These are phyloP conservation scores for Wiebesia pumilae DNA, from an alignment of 1,140 invertebrate species.

Conservation along the genomic window DNA sequence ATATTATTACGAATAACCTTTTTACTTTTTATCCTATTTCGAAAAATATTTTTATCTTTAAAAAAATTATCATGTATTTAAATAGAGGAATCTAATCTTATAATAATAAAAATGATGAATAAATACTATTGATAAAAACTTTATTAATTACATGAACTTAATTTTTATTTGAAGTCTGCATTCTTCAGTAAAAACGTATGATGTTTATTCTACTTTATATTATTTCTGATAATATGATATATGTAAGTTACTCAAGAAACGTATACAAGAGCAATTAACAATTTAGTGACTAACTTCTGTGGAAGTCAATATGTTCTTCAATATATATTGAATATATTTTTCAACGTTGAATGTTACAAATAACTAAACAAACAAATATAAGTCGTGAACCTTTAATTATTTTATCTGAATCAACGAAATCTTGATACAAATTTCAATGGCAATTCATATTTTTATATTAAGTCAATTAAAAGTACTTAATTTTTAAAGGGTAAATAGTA, in stretches of 20 bases:
- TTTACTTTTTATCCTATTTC: no score
- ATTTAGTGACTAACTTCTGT: not conserved
- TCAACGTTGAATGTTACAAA: not conserved
- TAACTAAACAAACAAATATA: not conserved
- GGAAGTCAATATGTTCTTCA: not conserved
- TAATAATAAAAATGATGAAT: no score
- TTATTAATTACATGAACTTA: not conserved
- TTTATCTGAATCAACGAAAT: not conserved
- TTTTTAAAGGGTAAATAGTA: not conserved
- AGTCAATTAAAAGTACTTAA: not conserved
- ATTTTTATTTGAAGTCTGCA: not conserved
- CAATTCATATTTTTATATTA: not conserved
- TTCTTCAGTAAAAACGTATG: not conserved
- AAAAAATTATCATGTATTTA: not conserved
- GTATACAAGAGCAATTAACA: constrained; percentile 12
- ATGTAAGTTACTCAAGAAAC: not conserved
- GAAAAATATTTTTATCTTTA: not conserved
- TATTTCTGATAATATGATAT: not conserved
- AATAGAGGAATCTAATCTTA: no score
- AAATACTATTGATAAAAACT: no score
- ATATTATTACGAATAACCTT: not conserved
- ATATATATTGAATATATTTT: not conserved
- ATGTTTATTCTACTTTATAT: not conserved
- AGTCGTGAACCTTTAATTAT: not conserved
- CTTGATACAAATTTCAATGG: not conserved